These are phyloP conservation scores for Hirundo rustica DNA, from an alignment of 2,797 vertebrate species.

Conservation along the genomic window DNA sequence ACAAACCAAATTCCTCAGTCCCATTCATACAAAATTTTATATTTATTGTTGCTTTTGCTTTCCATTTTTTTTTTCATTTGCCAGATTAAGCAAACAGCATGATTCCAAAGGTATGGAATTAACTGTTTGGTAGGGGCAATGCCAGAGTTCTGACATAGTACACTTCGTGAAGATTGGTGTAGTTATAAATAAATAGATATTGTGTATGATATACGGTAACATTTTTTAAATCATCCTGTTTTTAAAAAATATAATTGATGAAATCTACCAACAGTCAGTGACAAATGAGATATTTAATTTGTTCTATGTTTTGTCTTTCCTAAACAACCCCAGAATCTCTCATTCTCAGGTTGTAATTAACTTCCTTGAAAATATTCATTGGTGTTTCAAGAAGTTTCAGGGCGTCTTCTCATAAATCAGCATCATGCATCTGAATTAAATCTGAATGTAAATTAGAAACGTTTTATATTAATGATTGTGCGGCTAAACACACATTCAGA, in stretches of 20 bases:
- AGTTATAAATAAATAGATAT: not conserved
- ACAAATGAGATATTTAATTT: conserved; percentile 58
- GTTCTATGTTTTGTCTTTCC: conserved; percentile 38
- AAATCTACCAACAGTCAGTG: conserved; percentile 23
- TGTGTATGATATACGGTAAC: not conserved
- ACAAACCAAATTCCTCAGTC: not conserved
- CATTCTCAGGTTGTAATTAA: conserved; percentile 70
- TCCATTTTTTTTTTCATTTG: not conserved
- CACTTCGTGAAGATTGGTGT: not conserved
- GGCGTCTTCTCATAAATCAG: conserved; percentile 52
- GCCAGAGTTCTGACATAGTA: not conserved
- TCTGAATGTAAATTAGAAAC: conserved; percentile 57
- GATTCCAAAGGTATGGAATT: not conserved
- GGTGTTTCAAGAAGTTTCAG: conserved; percentile 51
- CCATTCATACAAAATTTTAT: not conserved
- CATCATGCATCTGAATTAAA: conserved; percentile 50
- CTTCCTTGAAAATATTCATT: conserved; percentile 60
- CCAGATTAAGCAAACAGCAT: not conserved
- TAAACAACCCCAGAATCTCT: conserved; percentile 45
- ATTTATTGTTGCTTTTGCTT: not conserved
- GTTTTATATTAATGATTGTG: conserved; percentile 39
- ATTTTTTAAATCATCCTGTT: not conserved
- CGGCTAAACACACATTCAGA: conserved; percentile 47
- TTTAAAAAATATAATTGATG: not conserved
- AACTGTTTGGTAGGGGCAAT: not conserved